Evolutionary conservation across 2,888 invertebrate genomes (phyloP).

Genomic region (Hesperia comma): DNA sequence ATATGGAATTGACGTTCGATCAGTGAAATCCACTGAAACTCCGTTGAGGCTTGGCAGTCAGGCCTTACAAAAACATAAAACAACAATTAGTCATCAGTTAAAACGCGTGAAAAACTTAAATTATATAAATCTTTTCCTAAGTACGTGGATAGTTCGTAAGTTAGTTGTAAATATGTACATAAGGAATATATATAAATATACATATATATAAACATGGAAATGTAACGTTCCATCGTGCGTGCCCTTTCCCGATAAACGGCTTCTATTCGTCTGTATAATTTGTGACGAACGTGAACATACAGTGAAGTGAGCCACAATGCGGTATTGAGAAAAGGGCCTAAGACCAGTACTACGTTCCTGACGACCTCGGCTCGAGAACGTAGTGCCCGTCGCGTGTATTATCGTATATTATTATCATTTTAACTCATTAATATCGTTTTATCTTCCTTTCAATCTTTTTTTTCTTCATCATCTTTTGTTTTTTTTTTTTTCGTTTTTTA

Average conservation of each 20-base stretch:
- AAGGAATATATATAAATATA: conserved; percentile 57
- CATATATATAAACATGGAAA: conserved; percentile 52
- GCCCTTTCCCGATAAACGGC: conserved; percentile 64
- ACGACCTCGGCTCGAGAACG: conserved; percentile 52
- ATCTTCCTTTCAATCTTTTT: conserved; percentile 53
- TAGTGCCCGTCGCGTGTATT: conserved; percentile 55
- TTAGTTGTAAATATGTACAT: conserved; percentile 77
- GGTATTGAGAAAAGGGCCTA: conserved; percentile 65
- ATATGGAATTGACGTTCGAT: conserved; percentile 19
- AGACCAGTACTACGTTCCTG: conserved; percentile 61
- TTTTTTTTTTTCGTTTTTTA: conserved; percentile 60
- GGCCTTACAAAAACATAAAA: conserved; percentile 1
- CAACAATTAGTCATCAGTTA: conserved; percentile 10
- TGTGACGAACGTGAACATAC: conserved; percentile 66
- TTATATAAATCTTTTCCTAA: conserved; percentile 55
- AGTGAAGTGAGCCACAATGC: conserved; percentile 57
- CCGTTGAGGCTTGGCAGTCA: not conserved
- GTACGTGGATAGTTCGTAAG: conserved; percentile 56
- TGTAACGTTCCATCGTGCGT: conserved; percentile 47
- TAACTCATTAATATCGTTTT: conserved; percentile 52
- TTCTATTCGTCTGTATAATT: conserved; percentile 63
- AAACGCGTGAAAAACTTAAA: conserved; percentile 24
- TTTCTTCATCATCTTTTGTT: conserved; percentile 55
- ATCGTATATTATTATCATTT: conserved; percentile 39
- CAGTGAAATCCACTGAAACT: not conserved